Evolutionary conservation across 2,797 vertebrate genomes (phyloP).

Genomic region (Thamnophis elegans): DNA sequence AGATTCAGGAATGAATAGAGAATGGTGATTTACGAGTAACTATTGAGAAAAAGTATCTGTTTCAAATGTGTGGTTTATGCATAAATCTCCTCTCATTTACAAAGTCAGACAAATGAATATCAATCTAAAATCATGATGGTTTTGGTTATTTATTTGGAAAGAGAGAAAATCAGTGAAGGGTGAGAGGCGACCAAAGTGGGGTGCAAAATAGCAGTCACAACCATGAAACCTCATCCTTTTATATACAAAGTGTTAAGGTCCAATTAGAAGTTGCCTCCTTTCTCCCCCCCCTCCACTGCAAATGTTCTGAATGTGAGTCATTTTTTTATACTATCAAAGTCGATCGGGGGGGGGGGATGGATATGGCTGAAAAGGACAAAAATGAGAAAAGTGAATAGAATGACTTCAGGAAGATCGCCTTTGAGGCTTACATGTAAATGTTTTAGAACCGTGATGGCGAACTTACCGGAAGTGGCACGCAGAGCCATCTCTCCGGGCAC

Average conservation of each 20-base stretch:
- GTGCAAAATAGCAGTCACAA: background rate
- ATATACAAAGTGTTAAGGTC: background rate
- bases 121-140: background rate
- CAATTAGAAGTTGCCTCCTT: background rate
- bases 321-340: background rate
- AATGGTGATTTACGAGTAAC: background rate
- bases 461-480: no score
- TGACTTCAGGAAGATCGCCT: background rate
- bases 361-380: background rate
- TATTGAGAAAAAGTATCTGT: background rate
- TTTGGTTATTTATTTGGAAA: background rate
- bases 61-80: background rate
- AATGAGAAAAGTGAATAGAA: background rate
- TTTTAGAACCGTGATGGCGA: background rate
- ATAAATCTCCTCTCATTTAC: background rate
- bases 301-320: background rate
- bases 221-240: background rate
- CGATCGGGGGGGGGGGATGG: no score
- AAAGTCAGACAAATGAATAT: background rate
- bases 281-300: background rate
- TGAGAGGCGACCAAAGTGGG: background rate
- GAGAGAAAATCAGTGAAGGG: background rate
- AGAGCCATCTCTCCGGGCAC: no score
- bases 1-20: background rate
- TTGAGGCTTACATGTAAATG: background rate